Evolutionary conservation across 1,140 invertebrate genomes (phyloP).

Genomic region (Ceratina calcarata): DNA sequence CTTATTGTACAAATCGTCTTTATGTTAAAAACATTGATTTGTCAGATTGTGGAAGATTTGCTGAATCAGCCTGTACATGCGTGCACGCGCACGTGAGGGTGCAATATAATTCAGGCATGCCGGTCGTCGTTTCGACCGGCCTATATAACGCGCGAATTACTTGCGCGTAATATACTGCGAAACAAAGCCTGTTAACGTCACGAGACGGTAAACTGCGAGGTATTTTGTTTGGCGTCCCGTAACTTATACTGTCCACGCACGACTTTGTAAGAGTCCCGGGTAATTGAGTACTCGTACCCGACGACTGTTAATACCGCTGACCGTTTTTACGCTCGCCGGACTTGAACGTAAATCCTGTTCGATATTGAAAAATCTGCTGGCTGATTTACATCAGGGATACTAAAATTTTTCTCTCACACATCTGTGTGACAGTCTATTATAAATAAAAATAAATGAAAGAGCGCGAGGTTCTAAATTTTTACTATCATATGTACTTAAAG

Average conservation of each 20-base stretch:
- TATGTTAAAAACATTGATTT: too few relatives aligned
- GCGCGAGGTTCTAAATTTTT: too few relatives aligned
- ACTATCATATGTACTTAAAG: too few relatives aligned
- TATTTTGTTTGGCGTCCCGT: conserved; percentile 49
- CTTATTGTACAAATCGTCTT: too few relatives aligned
- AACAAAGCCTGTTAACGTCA: conserved; percentile 49
- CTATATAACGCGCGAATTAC: conserved; percentile 41
- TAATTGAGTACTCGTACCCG: conserved; percentile 43
- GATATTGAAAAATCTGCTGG: conserved; percentile 27
- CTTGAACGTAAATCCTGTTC: conserved; percentile 38
- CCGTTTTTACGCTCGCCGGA: conserved; percentile 28
- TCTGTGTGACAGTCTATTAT: too few relatives aligned
- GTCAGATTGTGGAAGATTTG: neutral
- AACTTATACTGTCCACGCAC: conserved; percentile 46
- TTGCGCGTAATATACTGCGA: conserved; percentile 44
- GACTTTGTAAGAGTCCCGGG: conserved; percentile 30
- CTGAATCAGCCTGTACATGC: neutral
- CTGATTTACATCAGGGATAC: conserved; percentile 25
- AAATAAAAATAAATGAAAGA: too few relatives aligned
- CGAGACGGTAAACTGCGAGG: conserved; percentile 31
- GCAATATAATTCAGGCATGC: conserved; percentile 41
- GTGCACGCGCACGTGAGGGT: neutral
- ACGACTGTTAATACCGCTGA: conserved; percentile 37
- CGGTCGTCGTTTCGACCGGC: neutral
- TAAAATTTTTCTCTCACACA: too few relatives aligned